A percentile compares a stretch with the other conserved stretches of the same genome.
Conservation (phyloP, 2,113 vertebrate species). For the Odontesthes bonariensis region DNA sequence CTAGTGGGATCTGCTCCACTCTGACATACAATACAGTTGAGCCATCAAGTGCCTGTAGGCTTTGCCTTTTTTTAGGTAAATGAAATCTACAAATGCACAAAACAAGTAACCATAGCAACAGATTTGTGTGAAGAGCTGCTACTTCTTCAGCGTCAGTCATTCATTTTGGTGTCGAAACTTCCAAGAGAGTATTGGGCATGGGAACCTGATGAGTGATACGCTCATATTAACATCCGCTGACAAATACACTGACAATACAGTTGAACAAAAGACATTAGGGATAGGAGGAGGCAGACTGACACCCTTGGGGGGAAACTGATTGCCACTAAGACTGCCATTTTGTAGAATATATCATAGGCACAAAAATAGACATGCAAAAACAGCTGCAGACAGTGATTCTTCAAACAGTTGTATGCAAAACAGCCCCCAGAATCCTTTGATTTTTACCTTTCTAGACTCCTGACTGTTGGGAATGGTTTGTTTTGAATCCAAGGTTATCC, state of each 20-base stretch:
- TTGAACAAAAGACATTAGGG: slow-evolving; percentile 63
- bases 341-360: slow-evolving; percentile 52
- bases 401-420: slow-evolving; percentile 46
- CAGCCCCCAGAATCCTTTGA: slow-evolving; percentile 33
- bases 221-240: slow-evolving; percentile 63
- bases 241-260: slow-evolving; percentile 57
- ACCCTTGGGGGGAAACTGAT: slow-evolving; percentile 50
- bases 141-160: slow-evolving; percentile 70
- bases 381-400: slow-evolving; percentile 54
- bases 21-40: slow-evolving; percentile 57
- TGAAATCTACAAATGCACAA: slow-evolving; percentile 80
- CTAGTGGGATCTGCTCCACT: slow-evolving; percentile 33
- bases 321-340: slow-evolving; percentile 73
- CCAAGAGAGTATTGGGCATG: slow-evolving; percentile 58
- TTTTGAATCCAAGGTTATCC: slow-evolving; percentile 34
- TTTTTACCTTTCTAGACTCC: slow-evolving; percentile 20
- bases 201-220: slow-evolving; percentile 72
- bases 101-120: slow-evolving; percentile 86
- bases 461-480: slow-evolving; percentile 24
- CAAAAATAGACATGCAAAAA: slow-evolving; percentile 53
- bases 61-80: slow-evolving; percentile 76
- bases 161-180: slow-evolving; percentile 70
- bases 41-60: slow-evolving; percentile 65
- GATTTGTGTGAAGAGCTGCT: slow-evolving; percentile 74
- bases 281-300: slow-evolving; percentile 59